Evolutionary conservation across 2,888 invertebrate genomes (phyloP).

Genomic region (Nephrotoma guestfalica): DNA sequence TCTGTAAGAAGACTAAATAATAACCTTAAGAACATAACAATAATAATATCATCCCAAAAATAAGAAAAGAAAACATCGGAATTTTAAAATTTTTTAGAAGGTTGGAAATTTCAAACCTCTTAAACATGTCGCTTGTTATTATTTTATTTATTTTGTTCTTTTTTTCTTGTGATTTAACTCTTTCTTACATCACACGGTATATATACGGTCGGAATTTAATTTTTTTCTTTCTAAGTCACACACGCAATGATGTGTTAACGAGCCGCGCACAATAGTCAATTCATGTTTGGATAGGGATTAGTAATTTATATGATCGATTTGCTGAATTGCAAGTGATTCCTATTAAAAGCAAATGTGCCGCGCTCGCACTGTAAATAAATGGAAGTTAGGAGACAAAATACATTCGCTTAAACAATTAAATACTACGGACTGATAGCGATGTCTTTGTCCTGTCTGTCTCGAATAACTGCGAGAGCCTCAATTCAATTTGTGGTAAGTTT

Average conservation of each 20-base stretch:
- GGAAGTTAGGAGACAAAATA: too few species aligned
- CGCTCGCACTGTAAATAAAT: too few species aligned
- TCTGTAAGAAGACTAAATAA: neutral
- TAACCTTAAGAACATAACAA: neutral
- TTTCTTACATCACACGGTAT: neutral
- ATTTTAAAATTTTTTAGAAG: conserved; percentile 3
- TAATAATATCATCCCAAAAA: neutral
- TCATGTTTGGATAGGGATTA: neutral
- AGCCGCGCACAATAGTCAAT: neutral
- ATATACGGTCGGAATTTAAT: neutral
- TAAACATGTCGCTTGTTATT: conserved; percentile 1
- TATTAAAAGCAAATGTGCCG: too few species aligned
- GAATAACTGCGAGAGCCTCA: too few species aligned
- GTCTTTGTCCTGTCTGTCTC: too few species aligned
- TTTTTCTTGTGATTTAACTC: neutral
- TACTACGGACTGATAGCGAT: too few species aligned
- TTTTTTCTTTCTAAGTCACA: neutral
- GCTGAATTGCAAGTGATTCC: neutral
- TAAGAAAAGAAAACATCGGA: conserved; percentile 1
- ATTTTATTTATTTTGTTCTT: neutral
- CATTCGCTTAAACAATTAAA: too few species aligned
- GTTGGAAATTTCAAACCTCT: conserved; percentile 4
- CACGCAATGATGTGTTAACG: neutral
- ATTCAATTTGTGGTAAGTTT: too few species aligned
- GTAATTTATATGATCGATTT: neutral